A percentile compares a stretch with the other conserved stretches of the same genome.
Conservation (phyloP, 2,113 vertebrate species). For the Dunckerocampus dactyliophorus region DNA sequence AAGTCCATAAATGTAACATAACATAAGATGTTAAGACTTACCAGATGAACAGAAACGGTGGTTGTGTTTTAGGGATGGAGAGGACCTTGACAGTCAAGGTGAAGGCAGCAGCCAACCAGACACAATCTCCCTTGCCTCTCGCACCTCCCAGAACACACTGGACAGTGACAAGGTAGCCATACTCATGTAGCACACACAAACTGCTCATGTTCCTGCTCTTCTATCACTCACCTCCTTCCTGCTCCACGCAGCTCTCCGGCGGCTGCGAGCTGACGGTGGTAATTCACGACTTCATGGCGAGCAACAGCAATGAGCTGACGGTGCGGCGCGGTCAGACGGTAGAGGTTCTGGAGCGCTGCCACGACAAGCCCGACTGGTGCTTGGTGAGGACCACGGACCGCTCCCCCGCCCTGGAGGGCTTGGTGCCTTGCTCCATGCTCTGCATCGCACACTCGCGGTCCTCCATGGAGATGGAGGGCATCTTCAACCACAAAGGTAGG, state of each 20-base stretch:
- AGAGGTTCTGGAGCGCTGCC: constrained; percentile 92
- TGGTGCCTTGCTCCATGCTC: constrained; percentile 92
- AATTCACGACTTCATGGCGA: constrained; percentile 94
- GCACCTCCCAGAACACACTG: constrained; percentile 96
- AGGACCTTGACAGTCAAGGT: constrained; percentile 97
- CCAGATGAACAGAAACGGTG: background rate
- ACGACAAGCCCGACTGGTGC: constrained; percentile 96
- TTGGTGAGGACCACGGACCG: constrained; percentile 94
- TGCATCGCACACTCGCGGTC: constrained; percentile 97
- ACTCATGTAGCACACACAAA: background rate
- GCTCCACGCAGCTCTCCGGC: constrained; percentile 82
- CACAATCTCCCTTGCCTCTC: constrained; percentile 95
- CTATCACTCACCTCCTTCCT: background rate
- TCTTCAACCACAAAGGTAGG: constrained; percentile 97
- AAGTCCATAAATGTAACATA: background rate
- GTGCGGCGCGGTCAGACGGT: constrained; percentile 94
- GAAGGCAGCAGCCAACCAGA: constrained; percentile 98
- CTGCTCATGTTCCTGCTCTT: background rate
- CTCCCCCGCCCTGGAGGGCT: constrained; percentile 88
- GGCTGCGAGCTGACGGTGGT: constrained; percentile 97
- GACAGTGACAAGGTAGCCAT: constrained; percentile 93
- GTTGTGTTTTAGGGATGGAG: constrained; percentile 81
- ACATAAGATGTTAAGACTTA: background rate
- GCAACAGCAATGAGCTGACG: constrained; percentile 93
- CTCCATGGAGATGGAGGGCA: constrained; percentile 99